Base-by-base conservation (phyloP, 2,888 invertebrate genomes). In the Troides helena region DNA sequence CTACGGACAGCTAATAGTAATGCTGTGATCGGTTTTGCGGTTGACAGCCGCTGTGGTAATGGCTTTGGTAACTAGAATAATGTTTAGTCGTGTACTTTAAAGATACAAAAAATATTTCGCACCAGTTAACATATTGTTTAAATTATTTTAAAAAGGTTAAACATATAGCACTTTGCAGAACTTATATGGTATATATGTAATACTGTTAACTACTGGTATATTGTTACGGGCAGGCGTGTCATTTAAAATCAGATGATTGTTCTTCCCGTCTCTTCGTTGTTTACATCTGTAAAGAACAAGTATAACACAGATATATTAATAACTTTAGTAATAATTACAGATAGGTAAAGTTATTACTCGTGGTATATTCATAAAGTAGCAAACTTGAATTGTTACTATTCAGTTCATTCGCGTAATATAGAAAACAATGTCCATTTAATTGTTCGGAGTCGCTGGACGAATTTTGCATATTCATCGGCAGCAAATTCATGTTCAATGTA, bases 401-500 rank as follows among this genome's bases (percentile, higher is more conserved):
- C 14, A 58, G 23, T 58, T 14, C 21, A 58, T 58, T 25, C 25
- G 23, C 57, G 57, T 23, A 58, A 58, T 58, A 58, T 23, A 23
- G 57, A 58, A 58, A 58, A 58, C 57, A 58, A 58, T 58, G 57
- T 58, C 23, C 57, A 58, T 18, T 68, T 62, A 63, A 63, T 64
- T 59, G 59, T 63, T 39, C 63, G 59, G 12, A 36, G 59, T 12
- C 36, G 50, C 30, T 59, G 39, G 23, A 58, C 18, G 50, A 56
- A 68, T 81, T 85, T 85, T 89, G 89, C 84, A 89, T 90, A 91
- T 91, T 90, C 88, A 90, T 85, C 82, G 82, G 77, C 80, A 80
- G 85, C 87, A 88, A 90, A 91, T 89, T 87, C 84, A 85, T 87
- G 89, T 86, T 82, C 85, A 85, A 82, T 80, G 83, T 83, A 63